Conservation (phyloP, 2,113 vertebrate genomes). For the Aythya baeri region DNA sequence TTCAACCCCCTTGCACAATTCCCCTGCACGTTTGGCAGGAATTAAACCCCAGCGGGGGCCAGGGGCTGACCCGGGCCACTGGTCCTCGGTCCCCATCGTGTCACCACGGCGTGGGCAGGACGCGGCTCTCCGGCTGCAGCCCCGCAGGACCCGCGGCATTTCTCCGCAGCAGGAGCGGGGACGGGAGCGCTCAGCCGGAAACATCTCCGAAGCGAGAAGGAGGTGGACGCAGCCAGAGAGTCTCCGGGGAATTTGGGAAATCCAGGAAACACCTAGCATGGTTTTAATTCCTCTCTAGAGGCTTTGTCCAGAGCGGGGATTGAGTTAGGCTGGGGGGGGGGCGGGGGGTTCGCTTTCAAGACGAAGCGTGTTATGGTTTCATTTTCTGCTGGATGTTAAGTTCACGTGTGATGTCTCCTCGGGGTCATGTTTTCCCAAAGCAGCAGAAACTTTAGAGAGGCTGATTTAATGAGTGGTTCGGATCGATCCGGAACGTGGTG, state of each 20-base stretch:
- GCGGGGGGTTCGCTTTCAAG: constrained; percentile 14
- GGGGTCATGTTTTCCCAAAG: constrained; percentile 39
- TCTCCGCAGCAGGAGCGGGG: not conserved
- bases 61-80: not conserved
- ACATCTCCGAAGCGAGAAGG: not conserved
- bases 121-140: rapidly evolving
- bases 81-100: not conserved
- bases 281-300: constrained; percentile 23
- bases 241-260: not conserved
- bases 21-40: not conserved
- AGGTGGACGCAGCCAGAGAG: not conserved
- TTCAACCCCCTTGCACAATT: not conserved
- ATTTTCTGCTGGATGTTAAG: constrained; percentile 52
- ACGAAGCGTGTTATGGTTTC: not conserved
- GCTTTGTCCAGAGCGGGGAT: constrained; percentile 19
- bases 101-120: not conserved
- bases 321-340: not conserved
- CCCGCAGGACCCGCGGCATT: rapidly evolving
- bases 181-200: not conserved
- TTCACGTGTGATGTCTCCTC: not conserved
- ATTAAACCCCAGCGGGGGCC: not conserved
- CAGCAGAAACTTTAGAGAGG: constrained; percentile 38
- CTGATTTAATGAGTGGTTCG: constrained; percentile 9
- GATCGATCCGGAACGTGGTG: not conserved
- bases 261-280: constrained; percentile 29